These are phyloP conservation scores for Hydropsyche betteni DNA, from an alignment of 2,888 invertebrate species.

Conservation along the genomic window DNA sequence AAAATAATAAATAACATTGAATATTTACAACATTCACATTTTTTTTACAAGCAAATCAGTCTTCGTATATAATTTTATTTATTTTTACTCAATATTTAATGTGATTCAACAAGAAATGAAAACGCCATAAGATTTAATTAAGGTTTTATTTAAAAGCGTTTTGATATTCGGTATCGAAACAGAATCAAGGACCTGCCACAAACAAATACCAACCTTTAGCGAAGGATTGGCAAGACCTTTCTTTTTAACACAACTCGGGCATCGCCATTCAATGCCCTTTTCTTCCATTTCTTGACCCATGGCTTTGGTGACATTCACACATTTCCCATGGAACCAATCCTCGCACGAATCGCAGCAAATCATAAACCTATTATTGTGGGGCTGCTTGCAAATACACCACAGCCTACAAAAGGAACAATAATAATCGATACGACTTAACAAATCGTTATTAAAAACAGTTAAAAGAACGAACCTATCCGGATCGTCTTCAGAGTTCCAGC, in stretches of 20 bases:
- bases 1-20: background rate
- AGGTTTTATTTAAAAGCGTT: background rate
- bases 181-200: constrained; percentile 36
- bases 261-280: constrained; percentile 87
- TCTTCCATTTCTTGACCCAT: constrained; percentile 94
- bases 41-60: background rate
- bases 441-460: constrained; percentile 6
- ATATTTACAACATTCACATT: too few relatives aligned
- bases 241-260: constrained; percentile 79
- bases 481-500: constrained; percentile 89
- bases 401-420: constrained; percentile 63
- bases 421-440: background rate
- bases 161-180: constrained; percentile 35
- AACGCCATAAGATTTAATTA: background rate
- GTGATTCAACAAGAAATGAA: background rate
- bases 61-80: background rate
- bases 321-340: constrained; percentile 98
- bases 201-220: constrained; percentile 47
- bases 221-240: constrained; percentile 50
- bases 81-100: background rate
- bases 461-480: constrained; percentile 75
- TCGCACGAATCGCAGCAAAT: constrained; percentile 96
- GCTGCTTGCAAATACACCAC: constrained; percentile 96
- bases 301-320: constrained; percentile 90
- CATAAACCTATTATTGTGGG: constrained; percentile 96